These are phyloP conservation scores for Pachypanchax playfairii DNA, from an alignment of 2,113 vertebrate species.

Conservation along the genomic window DNA sequence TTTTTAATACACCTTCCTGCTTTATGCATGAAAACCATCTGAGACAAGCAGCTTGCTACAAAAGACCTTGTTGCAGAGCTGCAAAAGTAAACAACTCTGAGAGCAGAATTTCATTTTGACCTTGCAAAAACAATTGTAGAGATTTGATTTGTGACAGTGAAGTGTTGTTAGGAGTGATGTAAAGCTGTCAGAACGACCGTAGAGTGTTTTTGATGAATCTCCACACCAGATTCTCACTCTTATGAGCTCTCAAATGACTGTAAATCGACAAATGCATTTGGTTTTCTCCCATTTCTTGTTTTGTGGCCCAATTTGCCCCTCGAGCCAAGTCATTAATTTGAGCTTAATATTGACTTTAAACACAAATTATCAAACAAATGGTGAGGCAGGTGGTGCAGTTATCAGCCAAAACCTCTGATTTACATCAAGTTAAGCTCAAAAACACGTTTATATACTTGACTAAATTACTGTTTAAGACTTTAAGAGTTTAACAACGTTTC, in stretches of 20 bases:
- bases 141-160: neutral
- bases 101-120: neutral
- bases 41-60: conserved; percentile 11
- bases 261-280: neutral
- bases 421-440: neutral
- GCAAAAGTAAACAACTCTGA: conserved; percentile 1
- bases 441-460: neutral
- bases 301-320: too few species aligned
- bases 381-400: neutral
- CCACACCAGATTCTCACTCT: neutral
- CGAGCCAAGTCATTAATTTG: neutral
- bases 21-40: conserved; percentile 24
- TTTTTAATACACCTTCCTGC: conserved; percentile 19
- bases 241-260: conserved; percentile 15
- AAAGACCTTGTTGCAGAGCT: neutral
- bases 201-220: conserved; percentile 7
- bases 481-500: conserved; percentile 33
- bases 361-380: neutral
- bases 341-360: too few species aligned
- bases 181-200: conserved; percentile 5
- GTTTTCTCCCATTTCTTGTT: too few species aligned
- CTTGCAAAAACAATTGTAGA: conserved; percentile 6
- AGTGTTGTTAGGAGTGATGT: conserved; percentile 2
- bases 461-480: conserved; percentile 5
- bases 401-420: neutral